Conservation (phyloP, 2,888 invertebrate genomes). For the Lasioglossum figueresi region DNA sequence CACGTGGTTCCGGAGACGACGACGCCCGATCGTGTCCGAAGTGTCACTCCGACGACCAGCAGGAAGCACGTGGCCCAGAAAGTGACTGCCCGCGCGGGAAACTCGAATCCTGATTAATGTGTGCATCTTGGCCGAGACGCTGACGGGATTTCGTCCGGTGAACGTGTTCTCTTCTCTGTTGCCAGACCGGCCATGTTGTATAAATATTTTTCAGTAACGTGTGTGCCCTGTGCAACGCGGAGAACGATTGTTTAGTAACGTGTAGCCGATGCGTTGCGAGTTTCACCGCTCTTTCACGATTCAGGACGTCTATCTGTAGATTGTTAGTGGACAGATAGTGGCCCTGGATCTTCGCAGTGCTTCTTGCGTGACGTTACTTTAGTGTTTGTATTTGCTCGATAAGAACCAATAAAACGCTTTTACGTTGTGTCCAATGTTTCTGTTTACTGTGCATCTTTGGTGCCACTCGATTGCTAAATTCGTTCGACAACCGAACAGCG, state of each 20-base stretch:
- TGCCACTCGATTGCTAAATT: neutral
- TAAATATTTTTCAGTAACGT: neutral
- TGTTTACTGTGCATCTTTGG: neutral
- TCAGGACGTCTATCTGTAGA: neutral
- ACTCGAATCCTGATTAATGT: neutral
- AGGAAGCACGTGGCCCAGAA: slow-evolving; percentile 51
- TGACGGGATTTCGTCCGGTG: neutral
- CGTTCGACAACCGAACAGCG: neutral
- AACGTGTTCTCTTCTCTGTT: neutral
- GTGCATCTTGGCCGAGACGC: neutral
- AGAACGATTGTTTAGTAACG: neutral
- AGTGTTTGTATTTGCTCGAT: neutral
- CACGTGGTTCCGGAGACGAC: slow-evolving; percentile 35
- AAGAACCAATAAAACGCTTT: neutral
- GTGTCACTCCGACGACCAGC: neutral
- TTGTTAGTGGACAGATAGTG: neutral
- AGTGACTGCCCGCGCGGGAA: slow-evolving; percentile 40
- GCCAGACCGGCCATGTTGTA: neutral
- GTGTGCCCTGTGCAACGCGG: too few relatives aligned
- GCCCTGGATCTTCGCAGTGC: neutral
- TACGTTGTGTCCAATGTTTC: too few relatives aligned
- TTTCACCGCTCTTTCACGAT: neutral
- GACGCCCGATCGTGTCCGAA: slow-evolving; percentile 57
- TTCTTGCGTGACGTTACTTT: neutral
- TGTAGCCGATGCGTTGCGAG: neutral